Conservation (phyloP, 2,888 invertebrate genomes). For the Ommatoiulus sabulosus region DNA sequence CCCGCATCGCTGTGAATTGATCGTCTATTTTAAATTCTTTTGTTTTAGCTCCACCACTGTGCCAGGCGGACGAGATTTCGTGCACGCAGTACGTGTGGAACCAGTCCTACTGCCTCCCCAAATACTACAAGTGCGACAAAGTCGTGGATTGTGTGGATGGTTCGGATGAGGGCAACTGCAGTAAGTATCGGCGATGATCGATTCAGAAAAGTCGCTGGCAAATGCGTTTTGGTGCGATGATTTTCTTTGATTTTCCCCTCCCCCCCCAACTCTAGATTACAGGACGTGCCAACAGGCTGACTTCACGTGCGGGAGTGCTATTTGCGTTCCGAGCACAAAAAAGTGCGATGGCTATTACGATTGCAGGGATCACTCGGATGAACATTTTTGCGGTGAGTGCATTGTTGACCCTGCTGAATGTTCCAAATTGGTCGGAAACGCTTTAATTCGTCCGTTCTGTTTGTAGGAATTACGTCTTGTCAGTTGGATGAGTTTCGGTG, state of each 20-base stretch:
- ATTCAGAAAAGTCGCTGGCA: background rate
- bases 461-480: conserved; percentile 70
- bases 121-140: conserved; percentile 94
- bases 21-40: background rate
- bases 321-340: conserved; percentile 89
- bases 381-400: conserved; percentile 78
- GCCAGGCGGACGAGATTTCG: conserved; percentile 85
- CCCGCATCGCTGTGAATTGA: background rate
- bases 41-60: conserved; percentile 87
- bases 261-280: conserved; percentile 87
- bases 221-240: background rate
- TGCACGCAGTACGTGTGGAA: conserved; percentile 96
- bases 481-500: conserved; percentile 88
- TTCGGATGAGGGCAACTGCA: conserved; percentile 94
- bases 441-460: conserved; percentile 25
- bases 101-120: conserved; percentile 94
- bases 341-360: conserved; percentile 92
- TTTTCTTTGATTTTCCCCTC: background rate
- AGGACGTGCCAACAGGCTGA: conserved; percentile 88
- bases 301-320: conserved; percentile 85
- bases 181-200: conserved; percentile 75
- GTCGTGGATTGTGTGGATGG: conserved; percentile 95
- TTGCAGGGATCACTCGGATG: conserved; percentile 80
- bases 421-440: background rate
- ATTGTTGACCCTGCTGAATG: background rate